Evolutionary conservation across 2,113 vertebrate genomes (phyloP).

Genomic region (Pelobates fuscus): DNA sequence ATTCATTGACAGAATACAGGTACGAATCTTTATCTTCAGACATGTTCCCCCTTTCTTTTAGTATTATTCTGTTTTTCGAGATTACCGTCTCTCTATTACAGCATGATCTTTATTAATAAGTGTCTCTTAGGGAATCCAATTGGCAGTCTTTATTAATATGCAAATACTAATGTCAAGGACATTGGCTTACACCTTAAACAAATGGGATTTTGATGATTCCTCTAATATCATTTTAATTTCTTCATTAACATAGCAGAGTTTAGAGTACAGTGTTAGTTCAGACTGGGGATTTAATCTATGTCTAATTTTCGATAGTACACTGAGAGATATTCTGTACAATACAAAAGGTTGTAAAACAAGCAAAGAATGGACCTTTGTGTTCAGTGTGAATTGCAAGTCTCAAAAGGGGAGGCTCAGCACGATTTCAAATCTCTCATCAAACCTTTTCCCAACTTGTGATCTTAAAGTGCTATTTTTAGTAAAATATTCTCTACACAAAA

Average conservation of each 20-base stretch:
- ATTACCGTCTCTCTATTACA: neutral
- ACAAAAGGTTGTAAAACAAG: no score
- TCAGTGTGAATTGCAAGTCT: no score
- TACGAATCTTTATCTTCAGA: slow-evolving; percentile 3
- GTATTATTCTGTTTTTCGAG: neutral
- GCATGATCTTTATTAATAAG: slow-evolving; percentile 24
- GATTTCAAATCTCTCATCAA: no score
- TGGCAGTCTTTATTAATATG: slow-evolving; percentile 34
- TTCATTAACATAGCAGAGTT: neutral
- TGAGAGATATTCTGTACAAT: no score
- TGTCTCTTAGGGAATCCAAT: slow-evolving; percentile 10
- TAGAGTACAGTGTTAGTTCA: neutral
- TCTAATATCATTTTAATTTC: slow-evolving; percentile 2
- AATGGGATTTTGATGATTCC: slow-evolving; percentile 29
- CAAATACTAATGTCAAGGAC: slow-evolving; percentile 41
- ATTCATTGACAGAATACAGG: slow-evolving; percentile 2
- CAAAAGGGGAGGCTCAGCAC: no score
- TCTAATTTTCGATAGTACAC: neutral
- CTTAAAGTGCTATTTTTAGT: no score
- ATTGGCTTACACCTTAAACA: slow-evolving; percentile 29
- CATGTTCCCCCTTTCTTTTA: neutral
- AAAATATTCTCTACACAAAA: no score
- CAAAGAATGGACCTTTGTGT: no score
- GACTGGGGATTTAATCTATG: neutral
- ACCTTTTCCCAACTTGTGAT: no score